phyloP scores from a whole-genome alignment of 1,140 invertebrate genomes.

The Trichonephila clavipes region DNA sequence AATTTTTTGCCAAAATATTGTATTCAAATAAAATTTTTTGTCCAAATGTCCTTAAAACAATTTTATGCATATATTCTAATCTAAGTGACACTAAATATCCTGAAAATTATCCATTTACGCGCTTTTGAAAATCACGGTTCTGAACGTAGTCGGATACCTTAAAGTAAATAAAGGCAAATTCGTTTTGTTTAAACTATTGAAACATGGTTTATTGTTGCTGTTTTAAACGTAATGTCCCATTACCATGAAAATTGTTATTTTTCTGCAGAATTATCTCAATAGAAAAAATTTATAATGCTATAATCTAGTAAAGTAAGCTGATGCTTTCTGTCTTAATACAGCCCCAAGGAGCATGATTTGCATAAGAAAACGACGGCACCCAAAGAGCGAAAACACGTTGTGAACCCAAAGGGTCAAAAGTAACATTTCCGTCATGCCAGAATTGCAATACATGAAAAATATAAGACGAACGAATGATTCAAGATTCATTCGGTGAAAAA shows the following conservation, averaged over 20 bases:
- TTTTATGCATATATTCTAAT: too few species aligned
- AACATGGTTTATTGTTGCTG: not conserved
- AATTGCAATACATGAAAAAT: constrained; percentile 13
- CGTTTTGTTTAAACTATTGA: not conserved
- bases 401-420: constrained; percentile 14
- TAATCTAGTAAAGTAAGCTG: not conserved
- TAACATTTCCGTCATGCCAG: constrained; percentile 24
- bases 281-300: not conserved
- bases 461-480: not conserved
- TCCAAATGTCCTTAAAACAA: too few species aligned
- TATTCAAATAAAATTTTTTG: too few species aligned
- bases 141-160: too few species aligned
- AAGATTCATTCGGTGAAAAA: not conserved
- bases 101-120: too few species aligned
- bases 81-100: too few species aligned
- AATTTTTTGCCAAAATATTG: too few species aligned
- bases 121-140: too few species aligned
- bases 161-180: not conserved
- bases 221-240: not conserved
- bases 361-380: constrained; percentile 23
- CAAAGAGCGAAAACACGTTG: constrained; percentile 2
- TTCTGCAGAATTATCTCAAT: not conserved
- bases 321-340: not conserved
- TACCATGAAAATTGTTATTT: not conserved
- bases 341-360: not conserved